These are phyloP conservation scores for Hypanus sabinus DNA, from an alignment of 2,113 vertebrate species.

Conservation along the genomic window DNA sequence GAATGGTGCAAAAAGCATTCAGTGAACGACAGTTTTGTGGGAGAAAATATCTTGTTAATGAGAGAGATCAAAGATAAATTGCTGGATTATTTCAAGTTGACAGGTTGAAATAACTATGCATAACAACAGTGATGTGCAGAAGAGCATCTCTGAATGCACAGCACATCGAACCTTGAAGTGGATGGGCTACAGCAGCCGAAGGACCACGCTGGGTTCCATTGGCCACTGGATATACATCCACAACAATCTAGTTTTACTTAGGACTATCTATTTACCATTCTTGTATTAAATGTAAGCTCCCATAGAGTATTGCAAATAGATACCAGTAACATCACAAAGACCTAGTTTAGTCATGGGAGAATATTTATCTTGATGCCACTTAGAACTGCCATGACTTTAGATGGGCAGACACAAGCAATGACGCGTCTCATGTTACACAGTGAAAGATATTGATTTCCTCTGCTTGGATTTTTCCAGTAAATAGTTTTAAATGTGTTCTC, in stretches of 20 bases:
- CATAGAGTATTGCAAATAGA: not conserved
- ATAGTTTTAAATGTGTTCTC: not conserved
- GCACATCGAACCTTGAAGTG: no score
- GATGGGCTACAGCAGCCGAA: no score
- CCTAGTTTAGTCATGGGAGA: constrained; percentile 1
- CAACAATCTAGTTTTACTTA: not conserved
- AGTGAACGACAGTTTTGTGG: no score
- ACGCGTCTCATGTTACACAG: not conserved
- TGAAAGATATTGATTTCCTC: not conserved
- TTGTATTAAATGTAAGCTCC: not conserved
- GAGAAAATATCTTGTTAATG: no score
- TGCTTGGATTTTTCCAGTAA: constrained; percentile 6
- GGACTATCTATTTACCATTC: not conserved
- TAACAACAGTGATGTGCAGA: no score
- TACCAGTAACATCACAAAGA: not conserved
- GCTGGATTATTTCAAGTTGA: no score
- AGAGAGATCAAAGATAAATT: no score
- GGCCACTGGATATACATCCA: no score
- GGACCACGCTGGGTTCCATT: no score
- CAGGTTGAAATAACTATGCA: no score
- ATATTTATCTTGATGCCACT: constrained; percentile 12
- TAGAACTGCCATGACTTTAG: not conserved
- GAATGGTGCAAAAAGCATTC: no score
- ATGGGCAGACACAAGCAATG: not conserved
- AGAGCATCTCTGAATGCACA: no score